Conservation (phyloP, 2,888 invertebrate genomes). For the Silvanus unidentatus region DNA sequence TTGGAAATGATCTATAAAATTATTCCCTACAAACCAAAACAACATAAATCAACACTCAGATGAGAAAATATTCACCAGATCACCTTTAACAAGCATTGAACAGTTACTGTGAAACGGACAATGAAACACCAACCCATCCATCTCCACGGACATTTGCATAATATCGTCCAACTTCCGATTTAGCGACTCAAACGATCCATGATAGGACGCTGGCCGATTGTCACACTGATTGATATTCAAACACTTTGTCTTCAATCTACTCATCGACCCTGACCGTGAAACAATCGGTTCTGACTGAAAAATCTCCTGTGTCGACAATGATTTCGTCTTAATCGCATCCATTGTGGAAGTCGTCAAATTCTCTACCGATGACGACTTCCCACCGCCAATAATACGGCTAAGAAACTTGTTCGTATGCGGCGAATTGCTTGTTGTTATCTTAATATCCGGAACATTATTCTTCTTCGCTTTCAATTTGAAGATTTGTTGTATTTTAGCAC, state of each 20-base stretch:
- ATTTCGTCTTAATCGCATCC: slow-evolving; percentile 36
- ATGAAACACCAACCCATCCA: slow-evolving; percentile 26
- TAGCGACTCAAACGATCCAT: slow-evolving; percentile 39
- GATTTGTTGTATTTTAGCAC: slow-evolving; percentile 46
- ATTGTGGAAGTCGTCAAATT: slow-evolving; percentile 37
- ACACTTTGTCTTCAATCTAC: slow-evolving; percentile 23
- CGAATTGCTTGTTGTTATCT: slow-evolving; percentile 41
- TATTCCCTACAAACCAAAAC: slow-evolving; percentile 24
- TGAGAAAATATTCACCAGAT: too few species aligned
- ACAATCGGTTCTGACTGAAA: slow-evolving; percentile 33
- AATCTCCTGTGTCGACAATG: slow-evolving; percentile 48
- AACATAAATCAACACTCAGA: too few species aligned
- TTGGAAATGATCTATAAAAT: slow-evolving; percentile 38
- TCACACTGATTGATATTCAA: slow-evolving; percentile 8
- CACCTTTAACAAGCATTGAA: slow-evolving; percentile 21
- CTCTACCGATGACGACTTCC: slow-evolving; percentile 49
- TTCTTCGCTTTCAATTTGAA: slow-evolving; percentile 43
- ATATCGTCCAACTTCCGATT: slow-evolving; percentile 17
- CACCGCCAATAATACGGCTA: slow-evolving; percentile 43
- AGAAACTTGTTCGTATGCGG: slow-evolving; percentile 49
- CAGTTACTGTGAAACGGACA: slow-evolving; percentile 41
- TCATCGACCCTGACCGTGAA: slow-evolving; percentile 33
- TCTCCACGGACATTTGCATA: too few species aligned
- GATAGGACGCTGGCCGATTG: slow-evolving; percentile 32
- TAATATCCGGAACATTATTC: slow-evolving; percentile 38